Base-by-base conservation (phyloP, 2,797 vertebrate genomes). In the Coreius guichenoti region DNA sequence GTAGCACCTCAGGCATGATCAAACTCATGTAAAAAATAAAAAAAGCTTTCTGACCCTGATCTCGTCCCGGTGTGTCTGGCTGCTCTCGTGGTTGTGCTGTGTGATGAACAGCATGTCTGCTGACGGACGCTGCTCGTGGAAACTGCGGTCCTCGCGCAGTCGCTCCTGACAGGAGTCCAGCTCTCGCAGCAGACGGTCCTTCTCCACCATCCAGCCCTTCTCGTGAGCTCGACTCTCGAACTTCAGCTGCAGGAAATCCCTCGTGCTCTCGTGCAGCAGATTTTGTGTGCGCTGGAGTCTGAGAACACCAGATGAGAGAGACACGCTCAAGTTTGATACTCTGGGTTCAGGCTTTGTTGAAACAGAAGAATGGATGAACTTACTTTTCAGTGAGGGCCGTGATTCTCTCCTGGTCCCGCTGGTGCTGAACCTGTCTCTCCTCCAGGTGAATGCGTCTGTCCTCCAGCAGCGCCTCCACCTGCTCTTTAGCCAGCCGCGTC, bases 141-240 rank as follows among this genome's bases (percentile, higher is more conserved):
- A 85, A 36, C 91, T 86, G 3, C 72, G 72, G 1, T 76, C 63
- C 79, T 91, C 93, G 84, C 93, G 92, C 86, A 89, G 83, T n/a
- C 94, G 93, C n/a, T 92, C 89, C 76, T 94, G 94, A 79, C 86
- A 93, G 1, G 94, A 92, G 87, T 96, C 95, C 75, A 98, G 91
- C 43, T 96, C 94, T 88, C 92, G 94, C 82, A 99, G 86, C 51
- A 99, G 93, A 33, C 86, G 89, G 89, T 99, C 98, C 91, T 97
- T 99, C 93, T 99, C 98, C 69, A 94, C 92, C 96, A 99, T 97
- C 98, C 98, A 99, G 3, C 92, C 90, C 87, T 97, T 98, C 93
- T 99, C 98, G 7, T 95, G 95, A 68, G 93, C 92, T 81, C 96
- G 95, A 13, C 94, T 91, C 77, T 97, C 95, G 92, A 95, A 98